Base-by-base conservation (phyloP, 2,113 vertebrate species). In the Ranitomeya imitator region DNA sequence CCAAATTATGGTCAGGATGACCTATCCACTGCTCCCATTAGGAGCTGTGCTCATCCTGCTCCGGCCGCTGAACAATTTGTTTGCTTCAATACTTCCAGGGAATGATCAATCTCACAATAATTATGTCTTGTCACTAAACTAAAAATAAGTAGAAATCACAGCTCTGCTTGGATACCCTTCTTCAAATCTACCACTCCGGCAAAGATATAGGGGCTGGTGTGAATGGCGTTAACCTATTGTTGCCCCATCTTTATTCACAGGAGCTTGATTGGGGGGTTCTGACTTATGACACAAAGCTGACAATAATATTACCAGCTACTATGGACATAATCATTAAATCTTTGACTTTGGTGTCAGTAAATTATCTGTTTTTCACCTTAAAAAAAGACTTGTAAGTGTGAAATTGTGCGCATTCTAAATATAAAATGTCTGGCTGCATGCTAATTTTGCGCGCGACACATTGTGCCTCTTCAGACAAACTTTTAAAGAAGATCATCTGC, bases 91-190 rank as follows among this genome's bases (percentile, higher is more conserved):
- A 91, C 94, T 94, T 93, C 92, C 91, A 90, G 90, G 61, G 90
- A 93, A 93, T 91, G 93, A 95, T 93, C 94, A 92, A 92, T 94
- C 92, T 94, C 93, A 91, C 90, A 93, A 94, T 93, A 92, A 96
- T 94, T 94, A 95, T 92, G 92, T 94, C 93, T 94, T 92, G 94
- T 93, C 93, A 94, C 92, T 91, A 91, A 93, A 92, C 90, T 89
- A 87, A 86, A 91, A 92, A 86, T 76, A 88, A 90, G 90, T 90
- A 89, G 82, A 89, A 89, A 89, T 89, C 81, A 85, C 65, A 85
- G 87, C 92, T 94, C 90, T 91, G 91, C 87, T 89, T 89, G 89
- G 85, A 89, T 91, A 84, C 76, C 83, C 83, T 90, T 89, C 89
- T 87, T 74, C 0, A 89, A 85, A 92, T n/a, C 16, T 61, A 83